Percentiles rank a stretch among this genome's conserved stretches.
Evolutionary conservation across 2,797 vertebrate genomes (phyloP).

Genomic region (Acanthis flammea): DNA sequence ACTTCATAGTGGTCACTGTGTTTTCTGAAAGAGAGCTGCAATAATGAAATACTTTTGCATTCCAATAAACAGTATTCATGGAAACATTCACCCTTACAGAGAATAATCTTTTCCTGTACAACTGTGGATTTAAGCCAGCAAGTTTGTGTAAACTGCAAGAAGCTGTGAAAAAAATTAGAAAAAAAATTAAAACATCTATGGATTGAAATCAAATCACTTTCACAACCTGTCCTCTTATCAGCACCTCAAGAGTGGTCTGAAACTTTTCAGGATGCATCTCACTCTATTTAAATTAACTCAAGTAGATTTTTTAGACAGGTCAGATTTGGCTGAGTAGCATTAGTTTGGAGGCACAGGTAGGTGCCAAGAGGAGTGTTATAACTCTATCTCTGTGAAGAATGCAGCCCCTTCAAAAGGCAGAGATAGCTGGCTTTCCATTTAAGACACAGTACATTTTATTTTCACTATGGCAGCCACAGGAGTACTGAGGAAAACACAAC

Average conservation of each 20-base stretch:
- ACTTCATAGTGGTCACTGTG: neutral
- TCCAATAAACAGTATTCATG: neutral
- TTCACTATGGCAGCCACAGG: neutral
- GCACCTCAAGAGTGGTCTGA: neutral
- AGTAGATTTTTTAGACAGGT: neutral
- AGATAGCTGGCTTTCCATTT: neutral
- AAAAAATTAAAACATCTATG: neutral
- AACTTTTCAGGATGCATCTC: neutral
- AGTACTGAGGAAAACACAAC: neutral
- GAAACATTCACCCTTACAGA: neutral
- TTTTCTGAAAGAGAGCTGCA: neutral
- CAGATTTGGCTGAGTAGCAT: neutral
- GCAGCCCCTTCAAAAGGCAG: neutral
- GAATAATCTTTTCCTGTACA: neutral
- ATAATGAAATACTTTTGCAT: neutral
- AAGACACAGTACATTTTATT: neutral
- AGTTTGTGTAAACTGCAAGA: neutral
- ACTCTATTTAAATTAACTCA: neutral
- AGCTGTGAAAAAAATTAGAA: neutral
- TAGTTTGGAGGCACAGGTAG: neutral
- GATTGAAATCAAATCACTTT: neutral
- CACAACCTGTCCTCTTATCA: neutral
- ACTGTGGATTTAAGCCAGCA: neutral
- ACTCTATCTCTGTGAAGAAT: neutral
- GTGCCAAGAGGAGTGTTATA: neutral